These are phyloP conservation scores for Saguinus midas DNA, from an alignment of 2,113 vertebrate species.

Conservation along the genomic window DNA sequence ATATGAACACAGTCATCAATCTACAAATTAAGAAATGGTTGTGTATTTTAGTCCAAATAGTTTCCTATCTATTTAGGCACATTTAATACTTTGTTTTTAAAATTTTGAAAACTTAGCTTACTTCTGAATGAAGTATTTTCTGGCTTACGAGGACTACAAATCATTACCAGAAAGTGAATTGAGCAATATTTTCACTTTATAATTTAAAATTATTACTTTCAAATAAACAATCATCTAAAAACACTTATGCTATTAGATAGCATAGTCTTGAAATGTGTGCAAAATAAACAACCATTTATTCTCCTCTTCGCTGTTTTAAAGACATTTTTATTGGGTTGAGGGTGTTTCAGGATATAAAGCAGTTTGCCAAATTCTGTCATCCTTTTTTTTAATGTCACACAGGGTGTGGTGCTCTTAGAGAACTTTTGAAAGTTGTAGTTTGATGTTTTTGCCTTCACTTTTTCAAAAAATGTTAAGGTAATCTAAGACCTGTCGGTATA, in stretches of 20 bases:
- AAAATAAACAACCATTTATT: conserved; percentile 62
- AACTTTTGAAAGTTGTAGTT: conserved; percentile 47
- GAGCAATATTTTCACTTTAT: conserved; percentile 60
- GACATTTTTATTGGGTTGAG: conserved; percentile 54
- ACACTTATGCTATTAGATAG: background rate
- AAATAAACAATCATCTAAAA: conserved; percentile 52
- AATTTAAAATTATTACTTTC: conserved; percentile 52
- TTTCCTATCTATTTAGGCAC: background rate
- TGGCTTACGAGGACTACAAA: conserved; percentile 32
- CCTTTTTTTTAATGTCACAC: conserved; percentile 53
- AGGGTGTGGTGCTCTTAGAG: conserved; percentile 71
- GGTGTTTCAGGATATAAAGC: conserved; percentile 56
- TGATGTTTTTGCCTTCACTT: conserved; percentile 5
- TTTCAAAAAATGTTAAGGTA: conserved; percentile 31
- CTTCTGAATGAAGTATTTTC: conserved; percentile 52
- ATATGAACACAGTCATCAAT: background rate
- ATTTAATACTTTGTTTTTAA: background rate
- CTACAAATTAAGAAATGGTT: background rate
- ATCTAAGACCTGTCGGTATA: background rate
- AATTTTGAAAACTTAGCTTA: conserved; percentile 35
- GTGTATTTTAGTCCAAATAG: background rate
- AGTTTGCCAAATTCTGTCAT: conserved; percentile 71
- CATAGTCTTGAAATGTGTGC: conserved; percentile 52
- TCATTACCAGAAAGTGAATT: conserved; percentile 54
- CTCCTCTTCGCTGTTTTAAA: conserved; percentile 58